Evolutionary conservation across 2,113 vertebrate species (phyloP), one percentile per base, ranked within the genome.

Genomic region (Hassar affinis): DNA sequence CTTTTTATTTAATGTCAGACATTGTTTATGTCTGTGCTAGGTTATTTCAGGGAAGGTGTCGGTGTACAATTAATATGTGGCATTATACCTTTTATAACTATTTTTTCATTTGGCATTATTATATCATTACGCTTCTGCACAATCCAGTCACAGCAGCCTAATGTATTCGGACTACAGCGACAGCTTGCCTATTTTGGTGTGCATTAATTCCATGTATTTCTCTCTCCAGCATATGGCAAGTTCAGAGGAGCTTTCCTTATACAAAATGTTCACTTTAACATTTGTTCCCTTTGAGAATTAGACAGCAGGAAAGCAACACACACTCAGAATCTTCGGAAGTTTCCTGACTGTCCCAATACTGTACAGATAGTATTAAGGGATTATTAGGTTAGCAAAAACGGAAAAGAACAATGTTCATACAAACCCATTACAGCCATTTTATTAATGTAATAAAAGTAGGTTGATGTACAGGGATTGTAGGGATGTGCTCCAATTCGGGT

Each of bases 201-300:
- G 66, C 84, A 84, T 85, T 84, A 84, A 84, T 81, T 83, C 71
- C 81, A 83, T 80, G 77, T 80, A 78, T 87, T 84, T 84, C 69
- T 66, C 80, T 61, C 20, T 80, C 18, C 76, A 84, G 82, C 82
- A 77, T 85, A 79, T 38, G n/a, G 69, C 81, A 78, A 82, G 61
- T 25, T 82, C 84, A 84, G 61, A 79, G 74, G n/a, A 84, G 78
- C 84, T 66, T 49, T 78, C 49, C 25, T 33, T 15, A 49, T 59
- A 56, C 62, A 69, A n/a, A 68, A 51, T 69, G 1, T 45, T 84
- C 42, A 72, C 56, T 30, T 64, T 78, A 27, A 56, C 79, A 77
- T 81, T 45, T 80, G 35, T 68, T 27, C 85, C 56, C 81, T 74
- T 76, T 20, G 82, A 35, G 57, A 79, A 64, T 72, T 59, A 61